Evolutionary conservation across 2,797 vertebrate genomes (phyloP).

Genomic region (Enteromius paludinosus): DNA sequence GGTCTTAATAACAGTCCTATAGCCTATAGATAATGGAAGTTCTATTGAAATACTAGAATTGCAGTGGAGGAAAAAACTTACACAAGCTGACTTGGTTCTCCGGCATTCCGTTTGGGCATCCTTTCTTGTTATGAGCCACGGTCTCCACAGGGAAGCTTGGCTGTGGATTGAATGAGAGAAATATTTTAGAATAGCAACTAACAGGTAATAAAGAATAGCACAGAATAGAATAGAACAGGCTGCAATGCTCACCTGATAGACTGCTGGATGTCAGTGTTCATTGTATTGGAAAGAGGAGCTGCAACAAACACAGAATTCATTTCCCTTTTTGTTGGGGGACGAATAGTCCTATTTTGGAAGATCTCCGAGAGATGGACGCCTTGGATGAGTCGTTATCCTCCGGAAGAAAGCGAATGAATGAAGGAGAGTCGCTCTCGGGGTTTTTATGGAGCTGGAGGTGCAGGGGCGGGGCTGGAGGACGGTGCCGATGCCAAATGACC

Average conservation of each 20-base stretch:
- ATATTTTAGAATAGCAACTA: constrained; percentile 25
- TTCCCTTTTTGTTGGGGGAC: neutral
- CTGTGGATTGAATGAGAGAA: constrained; percentile 55
- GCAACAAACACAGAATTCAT: constrained; percentile 70
- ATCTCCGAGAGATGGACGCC: neutral
- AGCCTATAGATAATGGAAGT: neutral
- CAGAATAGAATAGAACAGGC: neutral
- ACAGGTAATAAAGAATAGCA: neutral
- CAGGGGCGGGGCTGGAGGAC: constrained; percentile 28
- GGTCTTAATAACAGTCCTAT: constrained; percentile 1
- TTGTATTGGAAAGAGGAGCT: constrained; percentile 49
- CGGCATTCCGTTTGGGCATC: constrained; percentile 45
- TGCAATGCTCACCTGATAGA: constrained; percentile 63
- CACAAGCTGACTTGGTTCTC: constrained; percentile 60
- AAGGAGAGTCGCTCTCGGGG: constrained; percentile 17
- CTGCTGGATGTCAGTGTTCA: constrained; percentile 47
- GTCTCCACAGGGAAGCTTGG: constrained; percentile 79
- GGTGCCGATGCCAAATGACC: constrained; percentile 49
- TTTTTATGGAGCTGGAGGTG: constrained; percentile 61
- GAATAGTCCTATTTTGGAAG: constrained; percentile 22
- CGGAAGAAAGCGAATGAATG: constrained; percentile 55
- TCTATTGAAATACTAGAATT: neutral
- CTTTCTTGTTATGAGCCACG: constrained; percentile 76
- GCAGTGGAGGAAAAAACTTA: constrained; percentile 68
- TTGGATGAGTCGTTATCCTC: constrained; percentile 63